Evolutionary conservation across 2,888 invertebrate genomes (phyloP).

Genomic region (Coenonympha glycerion): DNA sequence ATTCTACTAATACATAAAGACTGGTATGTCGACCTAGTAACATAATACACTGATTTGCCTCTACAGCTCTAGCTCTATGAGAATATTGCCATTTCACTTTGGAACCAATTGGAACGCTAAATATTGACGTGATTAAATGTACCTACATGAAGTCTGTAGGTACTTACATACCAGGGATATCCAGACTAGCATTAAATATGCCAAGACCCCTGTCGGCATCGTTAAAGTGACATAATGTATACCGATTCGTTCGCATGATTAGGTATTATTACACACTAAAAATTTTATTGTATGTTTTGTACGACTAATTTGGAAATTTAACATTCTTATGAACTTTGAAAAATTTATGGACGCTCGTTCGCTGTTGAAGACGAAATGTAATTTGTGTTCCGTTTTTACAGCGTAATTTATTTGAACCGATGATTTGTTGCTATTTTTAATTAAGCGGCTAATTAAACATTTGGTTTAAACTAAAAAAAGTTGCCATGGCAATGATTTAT

Average conservation of each 20-base stretch:
- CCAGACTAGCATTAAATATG: conserved; percentile 7
- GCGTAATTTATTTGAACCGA: conserved; percentile 7
- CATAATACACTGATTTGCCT: no score
- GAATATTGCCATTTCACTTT: no score
- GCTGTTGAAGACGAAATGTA: conserved; percentile 12
- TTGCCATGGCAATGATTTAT: neutral
- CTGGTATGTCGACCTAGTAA: no score
- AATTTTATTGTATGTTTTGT: conserved; percentile 19
- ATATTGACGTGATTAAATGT: no score
- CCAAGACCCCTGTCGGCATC: conserved; percentile 15
- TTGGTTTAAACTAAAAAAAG: neutral
- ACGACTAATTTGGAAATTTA: conserved; percentile 18
- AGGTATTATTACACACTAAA: conserved; percentile 17
- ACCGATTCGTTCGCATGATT: conserved; percentile 14
- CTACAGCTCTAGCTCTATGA: no score
- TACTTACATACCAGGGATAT: neutral
- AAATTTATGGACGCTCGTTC: conserved; percentile 15
- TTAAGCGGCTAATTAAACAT: neutral
- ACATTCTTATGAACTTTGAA: conserved; percentile 12
- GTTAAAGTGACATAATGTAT: conserved; percentile 17
- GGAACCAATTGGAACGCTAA: no score
- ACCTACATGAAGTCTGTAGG: no score
- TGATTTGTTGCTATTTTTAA: conserved; percentile 9
- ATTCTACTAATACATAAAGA: no score
- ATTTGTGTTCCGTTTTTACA: conserved; percentile 7